Evolutionary conservation across 2,113 vertebrate genomes (phyloP).

Genomic region (Pandion haliaetus): DNA sequence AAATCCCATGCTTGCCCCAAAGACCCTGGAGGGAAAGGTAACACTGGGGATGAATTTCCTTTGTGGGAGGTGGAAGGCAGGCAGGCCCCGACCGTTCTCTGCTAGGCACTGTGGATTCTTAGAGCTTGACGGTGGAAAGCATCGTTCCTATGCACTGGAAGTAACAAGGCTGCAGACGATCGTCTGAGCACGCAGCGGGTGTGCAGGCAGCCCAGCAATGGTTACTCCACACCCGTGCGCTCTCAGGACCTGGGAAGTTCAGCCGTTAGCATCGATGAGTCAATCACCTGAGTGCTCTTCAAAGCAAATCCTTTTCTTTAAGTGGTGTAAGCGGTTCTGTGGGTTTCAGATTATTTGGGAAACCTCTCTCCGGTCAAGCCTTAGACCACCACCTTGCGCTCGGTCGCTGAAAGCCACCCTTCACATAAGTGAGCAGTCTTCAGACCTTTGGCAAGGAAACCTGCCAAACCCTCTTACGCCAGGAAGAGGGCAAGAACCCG

Average conservation of each 20-base stretch:
- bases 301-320: neutral
- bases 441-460: neutral
- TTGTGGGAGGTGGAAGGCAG: slow-evolving; percentile 2
- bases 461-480: neutral
- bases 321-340: neutral
- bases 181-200: neutral
- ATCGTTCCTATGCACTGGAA: neutral
- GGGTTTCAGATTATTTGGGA: neutral
- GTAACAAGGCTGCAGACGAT: neutral
- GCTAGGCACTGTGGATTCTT: neutral
- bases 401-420: neutral
- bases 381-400: neutral
- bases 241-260: neutral
- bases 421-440: neutral
- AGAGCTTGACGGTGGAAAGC: neutral
- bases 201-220: neutral
- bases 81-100: neutral
- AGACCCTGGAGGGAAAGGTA: neutral
- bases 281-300: slow-evolving; percentile 24
- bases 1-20: slow-evolving; percentile 38
- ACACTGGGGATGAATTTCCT: neutral
- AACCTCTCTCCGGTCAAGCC: neutral
- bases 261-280: neutral
- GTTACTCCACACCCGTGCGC: rapidly evolving
- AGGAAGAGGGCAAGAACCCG: neutral